Evolutionary conservation across 2,113 vertebrate species (phyloP).

Genomic region (Neomonachus schauinslandi): DNA sequence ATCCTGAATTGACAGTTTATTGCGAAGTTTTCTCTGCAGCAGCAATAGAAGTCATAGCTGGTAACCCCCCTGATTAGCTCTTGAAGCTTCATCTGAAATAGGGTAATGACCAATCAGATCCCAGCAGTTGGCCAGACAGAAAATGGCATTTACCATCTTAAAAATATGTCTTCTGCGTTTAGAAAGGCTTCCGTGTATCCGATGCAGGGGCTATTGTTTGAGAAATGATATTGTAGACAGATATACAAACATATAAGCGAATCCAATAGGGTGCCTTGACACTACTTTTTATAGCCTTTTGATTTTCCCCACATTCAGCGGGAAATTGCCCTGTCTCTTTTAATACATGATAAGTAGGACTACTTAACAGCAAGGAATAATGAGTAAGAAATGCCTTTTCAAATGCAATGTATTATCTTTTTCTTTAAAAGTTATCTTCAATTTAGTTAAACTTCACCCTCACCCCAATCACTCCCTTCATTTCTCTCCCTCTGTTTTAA

Average conservation of each 20-base stretch:
- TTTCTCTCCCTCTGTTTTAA: background rate
- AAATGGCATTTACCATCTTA: constrained; percentile 51
- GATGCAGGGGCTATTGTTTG: constrained; percentile 19
- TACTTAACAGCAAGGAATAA: constrained; percentile 65
- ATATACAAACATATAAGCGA: constrained; percentile 29
- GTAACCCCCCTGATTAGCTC: constrained; percentile 80
- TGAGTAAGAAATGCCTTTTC: constrained; percentile 55
- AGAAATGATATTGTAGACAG: constrained; percentile 51
- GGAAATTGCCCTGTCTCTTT: constrained; percentile 75
- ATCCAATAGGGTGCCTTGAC: constrained; percentile 31
- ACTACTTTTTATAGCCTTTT: constrained; percentile 68
- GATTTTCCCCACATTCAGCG: constrained; percentile 74
- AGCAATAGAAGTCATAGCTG: constrained; percentile 78
- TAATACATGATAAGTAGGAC: constrained; percentile 65
- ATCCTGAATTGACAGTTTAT: constrained; percentile 79
- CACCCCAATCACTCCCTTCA: background rate
- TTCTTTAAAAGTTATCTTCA: background rate
- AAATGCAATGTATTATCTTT: constrained; percentile 49
- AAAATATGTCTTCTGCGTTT: constrained; percentile 5
- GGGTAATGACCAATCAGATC: constrained; percentile 64
- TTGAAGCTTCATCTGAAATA: constrained; percentile 60
- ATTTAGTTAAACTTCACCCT: constrained; percentile 36
- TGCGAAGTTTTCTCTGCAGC: constrained; percentile 73
- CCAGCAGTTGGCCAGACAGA: constrained; percentile 27
- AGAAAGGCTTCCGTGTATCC: background rate